These are phyloP conservation scores for Sorex araneus DNA, from an alignment of 2,113 vertebrate species.

Conservation along the genomic window DNA sequence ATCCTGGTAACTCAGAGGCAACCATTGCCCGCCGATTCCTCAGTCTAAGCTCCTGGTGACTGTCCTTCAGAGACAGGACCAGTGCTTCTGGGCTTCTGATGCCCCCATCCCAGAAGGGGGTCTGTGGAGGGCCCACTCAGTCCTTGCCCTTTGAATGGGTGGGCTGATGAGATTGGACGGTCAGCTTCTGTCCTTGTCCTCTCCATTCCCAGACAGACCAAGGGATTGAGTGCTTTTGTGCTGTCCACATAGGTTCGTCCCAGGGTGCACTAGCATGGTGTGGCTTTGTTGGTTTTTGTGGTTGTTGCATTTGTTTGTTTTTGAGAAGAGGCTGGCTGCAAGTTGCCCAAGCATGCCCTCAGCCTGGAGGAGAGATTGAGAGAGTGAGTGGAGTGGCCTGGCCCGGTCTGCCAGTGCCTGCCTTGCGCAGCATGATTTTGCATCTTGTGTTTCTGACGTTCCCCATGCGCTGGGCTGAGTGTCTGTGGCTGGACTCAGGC, in stretches of 20 bases:
- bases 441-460: not conserved
- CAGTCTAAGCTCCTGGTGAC: not conserved
- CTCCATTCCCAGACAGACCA: not conserved
- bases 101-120: not conserved
- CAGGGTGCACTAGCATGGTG: slow-evolving; percentile 72
- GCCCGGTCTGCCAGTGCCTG: slow-evolving; percentile 12
- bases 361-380: not conserved
- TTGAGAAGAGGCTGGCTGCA: slow-evolving; percentile 61
- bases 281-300: slow-evolving; percentile 24
- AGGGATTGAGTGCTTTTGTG: not conserved
- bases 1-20: not conserved
- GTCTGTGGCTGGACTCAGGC: not conserved
- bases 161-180: slow-evolving; percentile 45
- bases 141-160: not conserved
- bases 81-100: slow-evolving; percentile 5
- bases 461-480: not conserved
- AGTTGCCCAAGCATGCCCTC: slow-evolving; percentile 59
- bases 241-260: slow-evolving; percentile 67
- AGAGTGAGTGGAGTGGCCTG: not conserved
- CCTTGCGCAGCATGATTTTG: not conserved
- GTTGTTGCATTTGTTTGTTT: slow-evolving; percentile 33
- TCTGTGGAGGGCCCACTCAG: not conserved
- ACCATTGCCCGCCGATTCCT: not conserved
- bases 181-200: not conserved
- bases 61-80: slow-evolving; percentile 1